Evolutionary conservation across 2,888 invertebrate species (phyloP).

Genomic region (Aplocera efformata): DNA sequence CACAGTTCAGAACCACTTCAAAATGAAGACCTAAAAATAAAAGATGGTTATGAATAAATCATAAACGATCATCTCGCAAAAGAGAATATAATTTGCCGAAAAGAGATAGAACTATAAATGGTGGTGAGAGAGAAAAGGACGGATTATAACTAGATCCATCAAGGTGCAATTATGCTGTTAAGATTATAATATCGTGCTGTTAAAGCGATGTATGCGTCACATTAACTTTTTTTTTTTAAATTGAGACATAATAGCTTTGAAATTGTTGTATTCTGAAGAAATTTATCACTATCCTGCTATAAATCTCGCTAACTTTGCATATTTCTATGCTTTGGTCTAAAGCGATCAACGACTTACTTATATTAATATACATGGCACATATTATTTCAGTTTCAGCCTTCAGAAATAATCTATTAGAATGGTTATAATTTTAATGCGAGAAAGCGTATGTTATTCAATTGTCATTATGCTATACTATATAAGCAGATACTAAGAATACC

Average conservation of each 20-base stretch:
- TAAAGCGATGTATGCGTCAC: slow-evolving; percentile 55
- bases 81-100: slow-evolving; percentile 41
- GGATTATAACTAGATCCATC: slow-evolving; percentile 40
- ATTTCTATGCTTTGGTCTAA: no score
- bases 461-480: no score
- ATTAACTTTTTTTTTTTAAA: slow-evolving; percentile 43
- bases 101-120: slow-evolving; percentile 29
- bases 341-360: no score
- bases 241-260: slow-evolving; percentile 37
- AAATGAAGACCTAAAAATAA: slow-evolving; percentile 36
- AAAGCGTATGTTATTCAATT: no score
- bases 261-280: slow-evolving; percentile 6
- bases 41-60: slow-evolving; percentile 40
- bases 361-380: no score
- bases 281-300: slow-evolving; percentile 1
- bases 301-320: background rate
- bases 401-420: no score
- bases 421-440: no score
- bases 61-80: slow-evolving; percentile 47
- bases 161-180: slow-evolving; percentile 68
- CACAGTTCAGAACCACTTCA: slow-evolving; percentile 48
- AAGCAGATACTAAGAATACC: no score
- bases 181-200: slow-evolving; percentile 62
- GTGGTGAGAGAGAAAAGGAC: slow-evolving; percentile 35
- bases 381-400: no score